Evolutionary conservation across 23 tunicate genomes (phyloP).

Genomic region (Styela plicata): DNA sequence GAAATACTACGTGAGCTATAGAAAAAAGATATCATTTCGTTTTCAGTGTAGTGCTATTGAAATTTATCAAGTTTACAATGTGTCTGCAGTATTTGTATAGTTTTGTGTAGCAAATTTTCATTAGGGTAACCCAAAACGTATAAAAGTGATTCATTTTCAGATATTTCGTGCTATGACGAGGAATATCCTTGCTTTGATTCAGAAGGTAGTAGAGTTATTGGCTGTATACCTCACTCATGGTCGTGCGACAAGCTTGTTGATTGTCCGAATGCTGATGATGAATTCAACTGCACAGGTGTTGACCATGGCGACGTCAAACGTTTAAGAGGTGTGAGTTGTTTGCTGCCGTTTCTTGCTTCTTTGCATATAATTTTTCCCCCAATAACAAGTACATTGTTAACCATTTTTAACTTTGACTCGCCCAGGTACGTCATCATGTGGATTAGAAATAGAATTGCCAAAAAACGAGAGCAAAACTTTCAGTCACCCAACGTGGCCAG

Average conservation of each 20-base stretch:
- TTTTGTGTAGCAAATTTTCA: no score
- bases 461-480: background rate
- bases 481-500: background rate
- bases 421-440: background rate
- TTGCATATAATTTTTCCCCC: background rate
- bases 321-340: no score
- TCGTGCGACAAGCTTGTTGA: background rate
- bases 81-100: no score
- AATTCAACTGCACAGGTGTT: conserved; percentile 11
- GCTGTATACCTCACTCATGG: conserved; percentile 10
- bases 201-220: background rate
- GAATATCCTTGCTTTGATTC: background rate
- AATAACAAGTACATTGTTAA: no score
- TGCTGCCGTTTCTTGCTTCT: background rate
- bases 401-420: no score
- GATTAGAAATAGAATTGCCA: background rate
- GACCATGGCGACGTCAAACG: no score
- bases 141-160: no score
- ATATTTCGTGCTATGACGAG: background rate
- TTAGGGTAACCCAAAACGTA: no score
- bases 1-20: no score
- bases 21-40: no score
- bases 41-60: no score
- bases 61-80: no score
- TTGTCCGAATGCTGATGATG: conserved; percentile 16